Evolutionary conservation across 2,113 vertebrate genomes (phyloP).

Genomic region (Vidua macroura): DNA sequence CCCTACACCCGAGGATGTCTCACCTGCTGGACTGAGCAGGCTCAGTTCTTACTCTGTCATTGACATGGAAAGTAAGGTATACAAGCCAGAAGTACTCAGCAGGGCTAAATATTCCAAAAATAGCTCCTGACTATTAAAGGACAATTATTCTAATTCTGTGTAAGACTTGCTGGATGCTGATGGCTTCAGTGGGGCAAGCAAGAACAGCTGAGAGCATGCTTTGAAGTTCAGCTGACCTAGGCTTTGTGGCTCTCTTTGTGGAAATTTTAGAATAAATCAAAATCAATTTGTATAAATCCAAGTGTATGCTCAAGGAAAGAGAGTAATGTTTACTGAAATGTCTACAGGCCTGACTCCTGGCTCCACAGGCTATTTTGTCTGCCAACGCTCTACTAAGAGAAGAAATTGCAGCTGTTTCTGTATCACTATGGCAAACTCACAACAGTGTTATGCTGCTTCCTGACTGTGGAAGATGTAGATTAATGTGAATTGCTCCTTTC

Average conservation of each 20-base stretch:
- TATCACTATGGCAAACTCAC: background rate
- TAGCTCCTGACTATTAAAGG: background rate
- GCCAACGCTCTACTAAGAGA: background rate
- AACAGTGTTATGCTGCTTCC: background rate
- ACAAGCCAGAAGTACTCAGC: background rate
- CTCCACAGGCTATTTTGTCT: background rate
- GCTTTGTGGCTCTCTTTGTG: background rate
- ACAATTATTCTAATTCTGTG: background rate
- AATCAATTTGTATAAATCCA: background rate
- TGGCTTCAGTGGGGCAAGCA: background rate
- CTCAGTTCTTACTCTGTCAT: background rate
- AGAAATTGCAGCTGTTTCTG: background rate
- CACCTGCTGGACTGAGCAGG: background rate
- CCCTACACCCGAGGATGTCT: background rate
- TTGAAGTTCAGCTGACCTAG: background rate
- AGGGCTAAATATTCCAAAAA: background rate
- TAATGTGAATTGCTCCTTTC: background rate
- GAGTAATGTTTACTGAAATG: background rate
- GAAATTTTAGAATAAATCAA: background rate
- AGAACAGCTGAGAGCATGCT: background rate
- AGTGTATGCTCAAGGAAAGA: background rate
- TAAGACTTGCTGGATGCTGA: background rate
- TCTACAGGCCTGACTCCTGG: background rate
- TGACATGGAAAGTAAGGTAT: background rate
- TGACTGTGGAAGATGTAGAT: background rate